Evolutionary conservation across 2,888 invertebrate genomes (phyloP).

Genomic region (Rosalia funebris): DNA sequence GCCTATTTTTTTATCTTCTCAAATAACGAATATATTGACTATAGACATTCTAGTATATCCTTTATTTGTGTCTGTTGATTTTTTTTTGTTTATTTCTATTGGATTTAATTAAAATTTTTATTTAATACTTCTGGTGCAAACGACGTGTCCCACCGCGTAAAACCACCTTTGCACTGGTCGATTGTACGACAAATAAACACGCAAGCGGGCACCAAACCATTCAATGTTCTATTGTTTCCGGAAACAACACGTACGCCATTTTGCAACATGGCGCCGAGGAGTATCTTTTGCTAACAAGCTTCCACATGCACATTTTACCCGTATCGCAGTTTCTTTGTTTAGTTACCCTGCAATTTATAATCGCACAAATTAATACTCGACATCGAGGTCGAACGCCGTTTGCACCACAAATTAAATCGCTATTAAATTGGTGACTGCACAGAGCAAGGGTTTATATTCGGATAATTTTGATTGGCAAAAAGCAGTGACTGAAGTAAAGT

Average conservation of each 20-base stretch:
- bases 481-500: too few species aligned
- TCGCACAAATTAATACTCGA: slow-evolving; percentile 40
- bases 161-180: slow-evolving; percentile 37
- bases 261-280: slow-evolving; percentile 52
- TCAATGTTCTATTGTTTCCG: slow-evolving; percentile 52
- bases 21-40: too few species aligned
- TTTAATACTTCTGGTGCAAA: slow-evolving; percentile 2
- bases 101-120: neutral
- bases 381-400: neutral
- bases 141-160: neutral
- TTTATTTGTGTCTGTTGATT: too few species aligned
- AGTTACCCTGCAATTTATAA: slow-evolving; percentile 40
- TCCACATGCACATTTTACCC: slow-evolving; percentile 34
- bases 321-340: slow-evolving; percentile 44
- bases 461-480: too few species aligned
- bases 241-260: slow-evolving; percentile 53
- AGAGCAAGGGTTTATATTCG: too few species aligned
- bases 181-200: slow-evolving; percentile 46
- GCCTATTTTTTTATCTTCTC: too few species aligned
- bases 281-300: slow-evolving; percentile 39
- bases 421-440: neutral
- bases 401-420: slow-evolving; percentile 1
- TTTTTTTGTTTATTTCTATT: neutral
- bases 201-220: slow-evolving; percentile 51
- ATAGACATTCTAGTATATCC: too few species aligned